phyloP scores from a whole-genome alignment of 2,888 invertebrate species.

The Drosophila emarginata region DNA sequence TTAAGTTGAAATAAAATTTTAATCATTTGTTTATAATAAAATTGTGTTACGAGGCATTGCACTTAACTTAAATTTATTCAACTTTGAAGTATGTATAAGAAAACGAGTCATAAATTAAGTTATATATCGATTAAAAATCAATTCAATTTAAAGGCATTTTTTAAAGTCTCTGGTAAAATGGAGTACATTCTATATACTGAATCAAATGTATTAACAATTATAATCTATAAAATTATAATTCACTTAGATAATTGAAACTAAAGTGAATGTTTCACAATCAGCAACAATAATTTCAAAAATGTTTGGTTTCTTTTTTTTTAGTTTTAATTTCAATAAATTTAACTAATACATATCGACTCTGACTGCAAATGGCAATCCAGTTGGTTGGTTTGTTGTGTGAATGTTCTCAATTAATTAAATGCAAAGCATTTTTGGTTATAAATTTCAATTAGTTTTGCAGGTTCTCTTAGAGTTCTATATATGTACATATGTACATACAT shows the following conservation, averaged over 20 bases:
- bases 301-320: constrained; percentile 11
- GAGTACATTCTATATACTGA: too few relatives aligned
- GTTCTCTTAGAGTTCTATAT: constrained; percentile 4
- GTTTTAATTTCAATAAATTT: constrained; percentile 26
- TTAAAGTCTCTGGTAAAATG: too few relatives aligned
- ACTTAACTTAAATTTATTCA: too few relatives aligned
- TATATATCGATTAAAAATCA: too few relatives aligned
- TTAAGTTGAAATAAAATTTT: too few relatives aligned
- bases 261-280: constrained; percentile 17
- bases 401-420: constrained; percentile 44
- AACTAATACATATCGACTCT: constrained; percentile 23
- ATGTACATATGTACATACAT: constrained; percentile 4
- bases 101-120: too few relatives aligned
- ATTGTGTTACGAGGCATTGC: too few relatives aligned
- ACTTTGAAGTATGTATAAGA: too few relatives aligned
- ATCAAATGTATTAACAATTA: not conserved
- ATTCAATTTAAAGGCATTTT: too few relatives aligned
- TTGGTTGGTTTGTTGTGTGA: not conserved
- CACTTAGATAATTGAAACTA: constrained; percentile 20
- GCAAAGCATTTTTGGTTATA: constrained; percentile 33
- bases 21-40: too few relatives aligned
- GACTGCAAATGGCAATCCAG: constrained; percentile 40
- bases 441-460: constrained; percentile 35
- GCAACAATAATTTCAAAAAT: constrained; percentile 15
- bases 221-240: not conserved